Base-by-base conservation (phyloP, 2,888 invertebrate species). In the Rotaria macrura region DNA sequence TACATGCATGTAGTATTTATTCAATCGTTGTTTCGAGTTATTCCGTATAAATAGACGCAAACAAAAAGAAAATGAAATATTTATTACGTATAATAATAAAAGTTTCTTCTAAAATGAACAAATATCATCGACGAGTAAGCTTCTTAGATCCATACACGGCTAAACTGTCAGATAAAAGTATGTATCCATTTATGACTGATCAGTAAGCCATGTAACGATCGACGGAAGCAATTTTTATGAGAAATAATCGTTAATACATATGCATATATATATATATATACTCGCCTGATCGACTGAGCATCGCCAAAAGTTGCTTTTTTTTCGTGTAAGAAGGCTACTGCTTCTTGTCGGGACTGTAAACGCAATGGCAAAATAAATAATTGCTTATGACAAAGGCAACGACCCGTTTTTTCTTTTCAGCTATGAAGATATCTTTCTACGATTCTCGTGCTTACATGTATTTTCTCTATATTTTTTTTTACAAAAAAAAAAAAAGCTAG, bases 81-180 rank as follows among this genome's bases (percentile, higher is more conserved):
- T 47, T 47, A n/a, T 14, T 47, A 47, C 47, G 47, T 14, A 47
- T 12, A 47, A 47, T 12, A 47, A 47, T 9, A 47, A 47, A 47
- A 12, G 14, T 47, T 47, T 4, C 47, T 47, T 47, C 9, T 47
- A 47, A 47, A 47, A 47, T 47, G 9, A 9, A 52, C 4, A 52
- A 17, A 17, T 52, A 52, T 52, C 20, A 57, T 57, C 57, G 57
- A 57, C 57, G 57, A 57, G 29, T 29, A 3, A 29, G 57, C 57
- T 57, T 57, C 29, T 57, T 14, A 57, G 29, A 57, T 57, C 57
- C 57, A 57, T 57, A 57, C 57, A 57, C 57, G 57, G 57, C 57
- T 57, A 57, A 57, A 57, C 57, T 57, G 57, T 57, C 57, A 57
- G 57, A 57, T 57, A 57, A 57, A 57, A 57, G 57, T 57, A 29